Conservation (phyloP, 2,797 vertebrate species). For the Coccyzus lansbergi region DNA sequence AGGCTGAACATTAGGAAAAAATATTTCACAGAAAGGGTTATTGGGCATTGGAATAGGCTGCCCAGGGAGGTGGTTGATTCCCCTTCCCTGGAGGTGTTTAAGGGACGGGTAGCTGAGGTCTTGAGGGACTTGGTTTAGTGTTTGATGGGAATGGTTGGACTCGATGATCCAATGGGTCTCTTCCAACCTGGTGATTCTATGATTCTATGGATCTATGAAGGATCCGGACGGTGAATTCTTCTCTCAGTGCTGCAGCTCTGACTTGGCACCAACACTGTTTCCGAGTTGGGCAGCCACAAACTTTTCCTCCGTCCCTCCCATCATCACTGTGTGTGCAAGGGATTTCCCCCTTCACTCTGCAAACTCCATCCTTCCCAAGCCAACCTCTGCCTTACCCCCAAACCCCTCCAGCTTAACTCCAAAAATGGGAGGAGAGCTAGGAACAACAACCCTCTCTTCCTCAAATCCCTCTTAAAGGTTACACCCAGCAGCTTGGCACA, state of each 20-base stretch:
- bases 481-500: rapidly evolving
- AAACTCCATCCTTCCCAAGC: not conserved
- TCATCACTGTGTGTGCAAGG: rapidly evolving
- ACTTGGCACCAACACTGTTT: not conserved
- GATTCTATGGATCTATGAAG: too few relatives aligned
- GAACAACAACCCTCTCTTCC: not conserved
- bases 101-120: too few relatives aligned
- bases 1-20: too few relatives aligned
- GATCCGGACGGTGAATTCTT: rapidly evolving
- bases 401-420: not conserved
- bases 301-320: not conserved
- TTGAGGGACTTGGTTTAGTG: too few relatives aligned
- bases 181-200: too few relatives aligned
- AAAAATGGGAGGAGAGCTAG: rapidly evolving
- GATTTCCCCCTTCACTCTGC: not conserved
- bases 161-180: too few relatives aligned
- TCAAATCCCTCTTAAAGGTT: not conserved
- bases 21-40: too few relatives aligned
- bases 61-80: too few relatives aligned
- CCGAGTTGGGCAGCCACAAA: not conserved
- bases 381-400: not conserved
- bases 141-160: too few relatives aligned
- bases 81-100: too few relatives aligned
- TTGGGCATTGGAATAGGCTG: too few relatives aligned
- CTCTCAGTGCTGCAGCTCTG: not conserved